phyloP scores from a whole-genome alignment of 2,888 invertebrate species.

The Kuschelorhynchus macadamiae region DNA sequence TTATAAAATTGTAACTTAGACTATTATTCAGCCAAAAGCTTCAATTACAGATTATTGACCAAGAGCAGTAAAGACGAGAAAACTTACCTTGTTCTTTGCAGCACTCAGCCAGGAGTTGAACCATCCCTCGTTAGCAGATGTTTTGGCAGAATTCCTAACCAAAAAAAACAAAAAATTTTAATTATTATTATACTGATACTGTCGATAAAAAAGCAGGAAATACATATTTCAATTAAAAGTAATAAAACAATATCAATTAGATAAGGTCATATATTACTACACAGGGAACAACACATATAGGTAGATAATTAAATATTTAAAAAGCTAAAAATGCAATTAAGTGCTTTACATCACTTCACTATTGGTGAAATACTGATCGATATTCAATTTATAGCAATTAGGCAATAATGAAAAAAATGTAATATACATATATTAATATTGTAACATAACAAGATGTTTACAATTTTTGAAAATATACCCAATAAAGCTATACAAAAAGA shows the following conservation, averaged over 20 bases:
- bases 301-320: too few species aligned
- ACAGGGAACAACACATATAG: too few species aligned
- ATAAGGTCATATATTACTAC: conserved; percentile 28
- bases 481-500: background rate
- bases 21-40: too few species aligned
- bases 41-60: too few species aligned
- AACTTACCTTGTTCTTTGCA: conserved; percentile 66
- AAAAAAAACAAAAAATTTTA: conserved; percentile 32
- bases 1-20: too few species aligned
- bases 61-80: conserved; percentile 4
- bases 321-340: background rate
- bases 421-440: too few species aligned
- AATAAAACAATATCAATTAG: conserved; percentile 18
- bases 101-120: conserved; percentile 68
- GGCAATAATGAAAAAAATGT: background rate
- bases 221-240: conserved; percentile 17
- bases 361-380: background rate
- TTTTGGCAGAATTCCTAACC: conserved; percentile 52
- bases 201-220: too few species aligned
- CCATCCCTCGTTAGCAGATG: conserved; percentile 61
- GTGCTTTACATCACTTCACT: background rate
- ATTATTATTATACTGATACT: background rate
- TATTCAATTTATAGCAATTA: background rate
- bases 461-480: background rate
- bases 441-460: conserved; percentile 22